phyloP scores from a whole-genome alignment of 2,888 invertebrate species.

The Lomographa bimaculata region DNA sequence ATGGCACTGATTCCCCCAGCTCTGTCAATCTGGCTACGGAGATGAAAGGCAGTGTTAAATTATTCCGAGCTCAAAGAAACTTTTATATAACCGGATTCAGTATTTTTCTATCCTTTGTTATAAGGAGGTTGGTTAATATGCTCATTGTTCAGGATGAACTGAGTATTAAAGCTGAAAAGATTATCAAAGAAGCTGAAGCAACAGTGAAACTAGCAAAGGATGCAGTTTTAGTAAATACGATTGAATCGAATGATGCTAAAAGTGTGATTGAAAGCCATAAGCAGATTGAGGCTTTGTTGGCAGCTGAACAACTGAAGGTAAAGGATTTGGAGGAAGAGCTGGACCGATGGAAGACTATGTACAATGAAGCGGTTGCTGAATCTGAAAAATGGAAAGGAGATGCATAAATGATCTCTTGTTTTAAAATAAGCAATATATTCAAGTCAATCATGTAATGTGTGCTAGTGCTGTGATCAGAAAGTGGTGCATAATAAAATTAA shows the following conservation, averaged over 20 bases:
- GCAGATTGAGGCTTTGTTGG: slow-evolving; percentile 44
- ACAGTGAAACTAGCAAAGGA: slow-evolving; percentile 77
- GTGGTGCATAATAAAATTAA: too few species aligned
- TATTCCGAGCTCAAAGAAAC: slow-evolving; percentile 91
- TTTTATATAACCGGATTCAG: slow-evolving; percentile 92
- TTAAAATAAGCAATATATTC: too few species aligned
- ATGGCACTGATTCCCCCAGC: slow-evolving; percentile 53
- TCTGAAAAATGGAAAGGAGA: slow-evolving; percentile 41
- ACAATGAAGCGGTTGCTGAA: slow-evolving; percentile 42
- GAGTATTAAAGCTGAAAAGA: slow-evolving; percentile 85
- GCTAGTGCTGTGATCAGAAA: background rate
- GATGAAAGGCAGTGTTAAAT: slow-evolving; percentile 86
- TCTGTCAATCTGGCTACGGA: slow-evolving; percentile 82
- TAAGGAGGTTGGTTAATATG: slow-evolving; percentile 85
- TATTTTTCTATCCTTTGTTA: slow-evolving; percentile 87
- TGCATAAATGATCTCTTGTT: slow-evolving; percentile 28
- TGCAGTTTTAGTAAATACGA: slow-evolving; percentile 49
- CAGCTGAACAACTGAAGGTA: slow-evolving; percentile 45
- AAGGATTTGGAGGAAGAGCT: slow-evolving; percentile 53
- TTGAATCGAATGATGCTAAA: slow-evolving; percentile 42
- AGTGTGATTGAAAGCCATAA: slow-evolving; percentile 43
- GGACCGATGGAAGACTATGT: slow-evolving; percentile 54
- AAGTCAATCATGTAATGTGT: too few species aligned
- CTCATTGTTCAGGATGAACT: slow-evolving; percentile 86
- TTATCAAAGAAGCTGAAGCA: slow-evolving; percentile 87